Base-by-base conservation (phyloP, 2,113 vertebrate species). In the Embiotoca jacksoni region DNA sequence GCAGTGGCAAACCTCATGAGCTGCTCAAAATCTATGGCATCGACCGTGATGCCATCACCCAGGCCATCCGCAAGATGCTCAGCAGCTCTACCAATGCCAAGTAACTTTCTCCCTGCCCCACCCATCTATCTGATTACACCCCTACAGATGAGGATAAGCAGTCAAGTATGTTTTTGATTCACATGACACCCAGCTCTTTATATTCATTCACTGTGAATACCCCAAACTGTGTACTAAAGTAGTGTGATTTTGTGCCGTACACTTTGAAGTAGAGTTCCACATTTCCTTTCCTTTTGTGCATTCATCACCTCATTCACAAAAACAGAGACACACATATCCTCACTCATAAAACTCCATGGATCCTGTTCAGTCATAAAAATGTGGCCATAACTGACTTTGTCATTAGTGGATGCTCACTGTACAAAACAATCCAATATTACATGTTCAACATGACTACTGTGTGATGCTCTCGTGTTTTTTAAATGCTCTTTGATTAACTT, bases 11-110 rank as follows among this genome's bases (percentile, higher is more conserved):
- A 85, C 93, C 97, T 0, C 92, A 94, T 0, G 97, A 99, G 93
- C 95, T 99, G 81, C 95, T 99, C 72, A 96, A 95, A 91, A 93
- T 97, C 93, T 97, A 97, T 16, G 96, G 95, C 82, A 98, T 99
- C 1, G 97, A 99, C 87, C 97, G 94, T 16, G 97, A 98, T 0
- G 94, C 96, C 92, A 97, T 98, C 4, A 63, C 91, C 16, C 96
- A 96, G 81, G 94, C 96, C 0, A 93, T 98, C 74, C 96, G 93
- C 90, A 93, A 94, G 63, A 95, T 96, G 16, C 91, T 96, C 75
- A 93, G 95, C 91, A 95, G 93, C 85, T 95, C 95, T 15, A 94
- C 91, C 83, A 96, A 96, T 0, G 95, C 95, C 1, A 96, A 96
- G 86, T 96, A 95, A 93, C 71, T 66, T 55, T 30, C 50, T 44